phyloP scores from a whole-genome alignment of 2,797 vertebrate species.

The Tolypeutes matacus region DNA sequence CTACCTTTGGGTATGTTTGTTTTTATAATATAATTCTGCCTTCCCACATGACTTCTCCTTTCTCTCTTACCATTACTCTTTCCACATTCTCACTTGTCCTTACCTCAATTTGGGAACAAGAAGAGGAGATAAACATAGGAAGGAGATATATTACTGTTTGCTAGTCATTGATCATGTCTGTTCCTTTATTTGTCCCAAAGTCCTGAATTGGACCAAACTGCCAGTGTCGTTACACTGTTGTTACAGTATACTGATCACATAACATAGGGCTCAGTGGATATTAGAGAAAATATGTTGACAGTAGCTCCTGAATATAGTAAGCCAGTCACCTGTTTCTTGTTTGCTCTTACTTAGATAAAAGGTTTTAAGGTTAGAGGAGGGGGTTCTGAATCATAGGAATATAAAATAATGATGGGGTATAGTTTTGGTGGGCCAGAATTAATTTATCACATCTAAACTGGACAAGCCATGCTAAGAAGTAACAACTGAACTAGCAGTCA shows the following conservation, averaged over 20 bases:
- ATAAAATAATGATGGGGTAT: neutral
- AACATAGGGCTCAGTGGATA: neutral
- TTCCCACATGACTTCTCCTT: neutral
- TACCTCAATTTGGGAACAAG: neutral
- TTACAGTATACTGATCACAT: neutral
- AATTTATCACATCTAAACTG: neutral
- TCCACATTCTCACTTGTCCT: neutral
- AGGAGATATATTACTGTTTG: neutral
- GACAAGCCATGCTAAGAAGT: neutral
- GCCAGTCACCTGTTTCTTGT: neutral
- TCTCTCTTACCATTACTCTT: neutral
- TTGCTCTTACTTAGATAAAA: slow-evolving; percentile 6
- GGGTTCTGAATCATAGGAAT: neutral
- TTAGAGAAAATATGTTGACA: neutral
- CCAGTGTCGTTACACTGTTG: neutral
- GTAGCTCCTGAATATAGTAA: neutral
- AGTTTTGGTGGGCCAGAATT: neutral
- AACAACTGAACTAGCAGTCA: neutral
- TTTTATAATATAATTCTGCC: neutral
- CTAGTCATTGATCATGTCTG: neutral
- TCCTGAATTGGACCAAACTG: neutral
- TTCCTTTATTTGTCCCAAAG: neutral
- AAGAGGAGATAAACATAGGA: neutral
- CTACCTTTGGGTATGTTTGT: neutral
- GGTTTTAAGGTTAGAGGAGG: neutral